Percentiles rank a stretch among this genome's conserved stretches.
Conservation (phyloP, 37 sponge, comb jelly and placozoan genomes). For the Theonella swinhoei region DNA sequence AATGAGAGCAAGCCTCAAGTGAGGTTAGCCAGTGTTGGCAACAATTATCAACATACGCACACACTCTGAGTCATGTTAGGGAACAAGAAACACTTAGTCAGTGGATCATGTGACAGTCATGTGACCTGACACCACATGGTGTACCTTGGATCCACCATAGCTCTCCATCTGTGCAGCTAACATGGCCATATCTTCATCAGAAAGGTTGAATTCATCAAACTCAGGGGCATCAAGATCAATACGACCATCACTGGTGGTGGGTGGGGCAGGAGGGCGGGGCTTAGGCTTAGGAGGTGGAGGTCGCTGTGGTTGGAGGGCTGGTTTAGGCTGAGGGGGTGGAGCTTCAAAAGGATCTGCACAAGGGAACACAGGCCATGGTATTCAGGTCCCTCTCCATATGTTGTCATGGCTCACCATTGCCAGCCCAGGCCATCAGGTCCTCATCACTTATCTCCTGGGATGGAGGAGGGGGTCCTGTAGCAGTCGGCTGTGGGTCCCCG, state of each 20-base stretch:
- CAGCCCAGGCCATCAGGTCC: neutral
- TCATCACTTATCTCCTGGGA: neutral
- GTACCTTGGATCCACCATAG: neutral
- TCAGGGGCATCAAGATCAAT: slow-evolving; percentile 42
- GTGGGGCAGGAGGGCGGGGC: slow-evolving; percentile 5
- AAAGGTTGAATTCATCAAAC: slow-evolving; percentile 51
- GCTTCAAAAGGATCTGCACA: neutral
- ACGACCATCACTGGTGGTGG: neutral
- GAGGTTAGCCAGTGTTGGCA: no score
- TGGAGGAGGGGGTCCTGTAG: neutral
- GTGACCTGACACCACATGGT: neutral
- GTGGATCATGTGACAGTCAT: neutral
- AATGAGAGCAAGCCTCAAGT: no score
- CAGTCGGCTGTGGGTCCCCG: neutral
- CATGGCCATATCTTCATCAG: slow-evolving; percentile 44
- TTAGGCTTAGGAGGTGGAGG: neutral
- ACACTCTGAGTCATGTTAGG: no score
- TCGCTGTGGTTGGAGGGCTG: slow-evolving; percentile 7
- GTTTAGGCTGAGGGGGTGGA: slow-evolving; percentile 17
- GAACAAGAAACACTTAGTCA: no score
- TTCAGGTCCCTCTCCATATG: no score
- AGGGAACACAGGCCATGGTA: no score
- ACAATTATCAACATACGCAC: neutral
- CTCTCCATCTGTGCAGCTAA: slow-evolving; percentile 6
- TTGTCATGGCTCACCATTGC: neutral